Base-by-base conservation (phyloP, 2,888 invertebrate species). In the Hydriomena furcata region DNA sequence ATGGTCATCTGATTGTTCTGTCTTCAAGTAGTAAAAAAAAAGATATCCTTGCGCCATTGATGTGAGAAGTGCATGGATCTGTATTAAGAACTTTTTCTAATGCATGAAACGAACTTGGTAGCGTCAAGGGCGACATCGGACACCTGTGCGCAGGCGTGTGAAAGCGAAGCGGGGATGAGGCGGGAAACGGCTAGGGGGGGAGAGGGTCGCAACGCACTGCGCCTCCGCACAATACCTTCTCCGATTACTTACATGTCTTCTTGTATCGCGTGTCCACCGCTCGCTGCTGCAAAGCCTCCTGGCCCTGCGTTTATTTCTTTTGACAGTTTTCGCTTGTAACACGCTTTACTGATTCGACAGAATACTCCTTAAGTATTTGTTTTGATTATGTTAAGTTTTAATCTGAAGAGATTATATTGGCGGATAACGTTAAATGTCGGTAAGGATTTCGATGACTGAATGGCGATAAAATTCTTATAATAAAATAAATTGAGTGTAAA, bases 71-170 rank as follows among this genome's bases (percentile, higher is more conserved):
- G 25, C 20, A 42, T 46, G 30, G 31, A 41, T 37, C 23, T 43
- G 46, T 23, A 30, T 30, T 27, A 43, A 38, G 24, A 35, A 36
- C 25, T 11, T 4, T 37, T 17, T 34, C 12, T 12, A 50, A 46
- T 60, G 73, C 71, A 70, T 67, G 71, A 70, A 69, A 74, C 79
- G 79, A 78, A 81, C 77, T 82, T 82, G 80, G 76, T 66, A 73
- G 68, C 82, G 79, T 85, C 88, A 89, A 89, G 88, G 89, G 87
- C 88, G 88, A 86, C 76, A 90, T 65, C 76, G 73, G 85, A 90
- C 86, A 90, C 89, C 87, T 86, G 88, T 82, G 84, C 82, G 84
- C 85, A 77, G 81, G 82, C 84, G 85, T 88, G 88, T 88, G 88
- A 87, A 85, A 88, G 86, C 80, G 69, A 56, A 57, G 60, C 61